Base-by-base conservation (phyloP, 2,888 invertebrate species). In the Rotaria socialis region DNA sequence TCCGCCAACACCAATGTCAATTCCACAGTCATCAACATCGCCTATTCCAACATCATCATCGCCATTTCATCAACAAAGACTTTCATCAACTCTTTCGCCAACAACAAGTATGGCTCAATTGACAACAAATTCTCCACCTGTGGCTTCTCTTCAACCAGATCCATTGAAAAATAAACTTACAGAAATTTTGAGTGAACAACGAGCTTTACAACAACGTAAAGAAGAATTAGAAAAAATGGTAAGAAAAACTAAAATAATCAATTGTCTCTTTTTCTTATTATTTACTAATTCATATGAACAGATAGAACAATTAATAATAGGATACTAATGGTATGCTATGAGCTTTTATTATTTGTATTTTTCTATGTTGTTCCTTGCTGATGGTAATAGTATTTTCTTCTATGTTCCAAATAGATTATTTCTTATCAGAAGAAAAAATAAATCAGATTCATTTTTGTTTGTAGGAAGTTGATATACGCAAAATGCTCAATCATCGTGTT, bases 221-320 rank as follows among this genome's bases (percentile, higher is more conserved):
- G 75, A 80, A 80, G 47, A 80, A 80, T 47, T 80, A 80, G 75
- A 43, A 47, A 27, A 24, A 5, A 80, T 80, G 75, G 75, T 80
- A 80, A 47, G 47, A 2, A 16, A 43, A 19, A 10, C 19, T n/a
- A 7, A 2, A 5, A 8, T 43, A 1, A 14, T 43, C 16, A 22
- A 5, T 43, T 8, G 5, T 5, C 10, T 5, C 22, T 56, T 56
- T 22, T 56, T 2, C 22, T 24, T 56, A 56, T 67, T 67, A 14
- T 11, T 67, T 16, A 67, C 67, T 67, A 67, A 27, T n/a, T 27
- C 67, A 67, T 67, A 67, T 67, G 27, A 27, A 67, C 67, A 67
- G 67, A 67, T 67, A 27, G 24, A 27, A 27, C 27, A 27, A 35
- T 27, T 67, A 67, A 67, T 67, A 67, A 27, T 35, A 52, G 67